These are phyloP conservation scores for Hylomyscus alleni DNA, from an alignment of 2,797 vertebrate species.

Conservation along the genomic window DNA sequence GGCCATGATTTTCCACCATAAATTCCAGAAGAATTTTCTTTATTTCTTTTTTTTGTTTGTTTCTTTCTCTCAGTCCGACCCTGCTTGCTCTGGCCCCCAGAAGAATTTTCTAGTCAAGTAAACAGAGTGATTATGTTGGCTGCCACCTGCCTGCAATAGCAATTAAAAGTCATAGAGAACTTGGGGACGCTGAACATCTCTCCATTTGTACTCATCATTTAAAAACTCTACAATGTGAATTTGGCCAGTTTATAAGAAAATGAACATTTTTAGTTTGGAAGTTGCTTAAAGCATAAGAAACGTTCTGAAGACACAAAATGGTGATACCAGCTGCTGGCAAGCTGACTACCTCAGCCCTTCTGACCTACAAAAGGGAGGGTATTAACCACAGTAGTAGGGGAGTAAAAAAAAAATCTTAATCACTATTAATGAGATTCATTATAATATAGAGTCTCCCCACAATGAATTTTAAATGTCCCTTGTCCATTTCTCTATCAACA, in stretches of 20 bases:
- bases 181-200: background rate
- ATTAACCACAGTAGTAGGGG: slow-evolving; percentile 42
- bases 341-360: slow-evolving; percentile 49
- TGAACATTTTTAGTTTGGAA: slow-evolving; percentile 40
- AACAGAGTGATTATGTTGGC: slow-evolving; percentile 30
- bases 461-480: slow-evolving; percentile 80
- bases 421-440: slow-evolving; percentile 81
- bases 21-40: slow-evolving; percentile 59
- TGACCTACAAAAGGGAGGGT: slow-evolving; percentile 60
- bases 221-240: background rate
- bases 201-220: slow-evolving; percentile 20
- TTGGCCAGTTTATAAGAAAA: background rate
- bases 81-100: background rate
- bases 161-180: slow-evolving; percentile 47
- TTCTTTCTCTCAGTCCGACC: too few species aligned
- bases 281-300: slow-evolving; percentile 45
- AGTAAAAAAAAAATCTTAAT: slow-evolving; percentile 67
- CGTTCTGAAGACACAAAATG: slow-evolving; percentile 50
- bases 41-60: too few species aligned
- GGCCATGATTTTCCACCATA: slow-evolving; percentile 73
- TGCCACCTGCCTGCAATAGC: background rate
- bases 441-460: slow-evolving; percentile 77
- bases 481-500: slow-evolving; percentile 77
- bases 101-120: slow-evolving; percentile 64
- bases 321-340: background rate